Evolutionary conservation across 2,888 invertebrate genomes (phyloP).

Genomic region (Hirtodrosophila cameraria): DNA sequence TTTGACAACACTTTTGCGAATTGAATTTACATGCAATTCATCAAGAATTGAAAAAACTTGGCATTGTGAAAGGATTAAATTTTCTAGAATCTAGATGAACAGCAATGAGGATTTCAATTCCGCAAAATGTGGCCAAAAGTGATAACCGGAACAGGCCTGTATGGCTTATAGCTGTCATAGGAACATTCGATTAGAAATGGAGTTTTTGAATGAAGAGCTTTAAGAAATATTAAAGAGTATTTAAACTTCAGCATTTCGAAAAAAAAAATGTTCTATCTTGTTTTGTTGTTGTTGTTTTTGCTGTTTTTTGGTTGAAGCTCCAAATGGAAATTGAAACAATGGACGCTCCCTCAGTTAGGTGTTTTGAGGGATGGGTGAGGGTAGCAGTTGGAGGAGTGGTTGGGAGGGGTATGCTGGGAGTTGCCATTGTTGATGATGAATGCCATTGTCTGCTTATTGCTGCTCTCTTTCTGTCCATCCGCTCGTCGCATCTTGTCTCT

Average conservation of each 20-base stretch:
- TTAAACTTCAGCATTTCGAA: not conserved
- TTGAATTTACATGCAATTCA: too few relatives aligned
- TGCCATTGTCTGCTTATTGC: slow-evolving; percentile 47
- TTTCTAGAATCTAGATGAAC: too few relatives aligned
- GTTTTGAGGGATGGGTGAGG: slow-evolving; percentile 6
- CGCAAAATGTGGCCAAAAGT: too few relatives aligned
- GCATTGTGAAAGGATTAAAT: too few relatives aligned
- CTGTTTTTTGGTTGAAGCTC: not conserved
- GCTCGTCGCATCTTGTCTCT: slow-evolving; percentile 8
- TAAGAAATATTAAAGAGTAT: too few relatives aligned
- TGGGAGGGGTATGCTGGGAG: slow-evolving; percentile 4
- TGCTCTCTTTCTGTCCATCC: slow-evolving; percentile 26
- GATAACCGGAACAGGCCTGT: too few relatives aligned
- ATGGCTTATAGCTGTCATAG: too few relatives aligned
- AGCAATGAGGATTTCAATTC: too few relatives aligned
- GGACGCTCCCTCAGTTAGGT: slow-evolving; percentile 42
- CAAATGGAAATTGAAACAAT: slow-evolving; percentile 47
- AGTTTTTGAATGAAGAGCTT: too few relatives aligned
- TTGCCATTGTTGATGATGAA: slow-evolving; percentile 57
- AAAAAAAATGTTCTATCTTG: slow-evolving; percentile 5
- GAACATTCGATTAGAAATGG: too few relatives aligned
- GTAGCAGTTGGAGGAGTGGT: not conserved
- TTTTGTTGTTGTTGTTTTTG: slow-evolving; percentile 1
- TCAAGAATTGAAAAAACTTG: too few relatives aligned
- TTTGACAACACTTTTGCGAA: too few relatives aligned